Evolutionary conservation across 2,113 vertebrate species (phyloP), one percentile per base, ranked within the genome.

Genomic region (Oxyruncus cristatus): DNA sequence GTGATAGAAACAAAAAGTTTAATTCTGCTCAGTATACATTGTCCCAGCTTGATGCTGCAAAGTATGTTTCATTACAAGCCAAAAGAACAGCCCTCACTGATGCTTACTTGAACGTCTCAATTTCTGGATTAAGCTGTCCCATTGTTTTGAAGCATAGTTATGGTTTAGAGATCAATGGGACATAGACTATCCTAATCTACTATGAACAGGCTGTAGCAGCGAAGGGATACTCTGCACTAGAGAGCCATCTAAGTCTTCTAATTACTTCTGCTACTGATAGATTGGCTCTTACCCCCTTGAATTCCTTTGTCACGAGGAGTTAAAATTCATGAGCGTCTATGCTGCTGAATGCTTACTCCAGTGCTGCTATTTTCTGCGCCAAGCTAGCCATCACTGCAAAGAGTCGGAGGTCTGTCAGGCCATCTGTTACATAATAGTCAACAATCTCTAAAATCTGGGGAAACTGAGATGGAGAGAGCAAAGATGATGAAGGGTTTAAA

Each of bases 371-470:
- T 98, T 99, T 99, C 98, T 98, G 98, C 52, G 98, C 99, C 98
- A 99, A 98, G 96, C 99, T 99, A 92, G 98, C 98, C 93, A 99
- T 98, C 96, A 98, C 98, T 1, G 98, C 98, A 89, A 99, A 99
- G 96, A 99, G 99, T 97, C 98, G 97, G 97, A 99, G 98, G 98
- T 99, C 99, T 98, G 99, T 98, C 84, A 98, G 98, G 91, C 99
- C 99, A 98, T 99, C 99, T 98, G 99, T 99, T 98, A 99, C 98
- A 96, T 98, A 98, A 98, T 99, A 98, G 98, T 98, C 99, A 98
- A 99, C 98, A 98, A 99, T 98, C 98, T 99, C 98, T 95, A 99
- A 97, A 98, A 99, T 99, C 99, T 99, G 95, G 96, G 97, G 95
- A 96, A 97, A 79, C 93, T 76, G 95, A 96, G 95, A 96, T 97